A percentile compares a stretch with the other conserved stretches of the same genome.
Evolutionary conservation across 2,797 vertebrate genomes (phyloP).

Genomic region (Myotis myotis): DNA sequence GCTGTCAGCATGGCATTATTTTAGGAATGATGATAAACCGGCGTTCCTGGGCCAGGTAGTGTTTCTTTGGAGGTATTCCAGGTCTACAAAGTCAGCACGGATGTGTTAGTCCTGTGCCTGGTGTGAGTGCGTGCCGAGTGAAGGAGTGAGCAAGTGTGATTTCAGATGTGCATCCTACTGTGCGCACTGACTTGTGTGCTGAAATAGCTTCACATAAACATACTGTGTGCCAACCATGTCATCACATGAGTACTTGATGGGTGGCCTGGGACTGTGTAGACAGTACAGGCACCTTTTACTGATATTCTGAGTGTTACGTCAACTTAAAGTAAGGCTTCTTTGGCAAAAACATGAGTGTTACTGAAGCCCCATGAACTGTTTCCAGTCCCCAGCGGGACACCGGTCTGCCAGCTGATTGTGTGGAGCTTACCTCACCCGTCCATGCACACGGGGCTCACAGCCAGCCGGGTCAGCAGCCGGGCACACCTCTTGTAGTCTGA

Average conservation of each 20-base stretch:
- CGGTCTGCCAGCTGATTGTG: not conserved
- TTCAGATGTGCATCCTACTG: not conserved
- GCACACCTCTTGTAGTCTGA: constrained; percentile 97
- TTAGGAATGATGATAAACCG: not conserved
- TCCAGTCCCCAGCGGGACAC: not conserved
- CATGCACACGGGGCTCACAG: constrained; percentile 93
- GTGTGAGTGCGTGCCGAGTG: not conserved
- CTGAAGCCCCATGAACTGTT: not conserved
- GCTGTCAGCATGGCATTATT: not conserved
- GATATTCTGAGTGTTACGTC: constrained; percentile 33
- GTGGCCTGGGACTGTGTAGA: constrained; percentile 33
- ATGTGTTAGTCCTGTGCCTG: not conserved
- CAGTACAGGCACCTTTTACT: constrained; percentile 52
- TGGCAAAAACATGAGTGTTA: constrained; percentile 20
- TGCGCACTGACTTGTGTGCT: constrained; percentile 56
- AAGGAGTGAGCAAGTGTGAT: no score
- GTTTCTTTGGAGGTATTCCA: no score
- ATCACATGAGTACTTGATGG: not conserved
- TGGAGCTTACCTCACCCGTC: constrained; percentile 90
- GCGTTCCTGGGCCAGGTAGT: not conserved
- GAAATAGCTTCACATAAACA: constrained; percentile 38
- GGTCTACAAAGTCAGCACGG: constrained; percentile 18
- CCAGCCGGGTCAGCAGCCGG: constrained; percentile 94
- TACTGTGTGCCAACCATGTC: constrained; percentile 59
- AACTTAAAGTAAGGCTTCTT: constrained; percentile 19